Evolutionary conservation across 2,113 vertebrate species (phyloP).

Genomic region (Nerophis ophidion): DNA sequence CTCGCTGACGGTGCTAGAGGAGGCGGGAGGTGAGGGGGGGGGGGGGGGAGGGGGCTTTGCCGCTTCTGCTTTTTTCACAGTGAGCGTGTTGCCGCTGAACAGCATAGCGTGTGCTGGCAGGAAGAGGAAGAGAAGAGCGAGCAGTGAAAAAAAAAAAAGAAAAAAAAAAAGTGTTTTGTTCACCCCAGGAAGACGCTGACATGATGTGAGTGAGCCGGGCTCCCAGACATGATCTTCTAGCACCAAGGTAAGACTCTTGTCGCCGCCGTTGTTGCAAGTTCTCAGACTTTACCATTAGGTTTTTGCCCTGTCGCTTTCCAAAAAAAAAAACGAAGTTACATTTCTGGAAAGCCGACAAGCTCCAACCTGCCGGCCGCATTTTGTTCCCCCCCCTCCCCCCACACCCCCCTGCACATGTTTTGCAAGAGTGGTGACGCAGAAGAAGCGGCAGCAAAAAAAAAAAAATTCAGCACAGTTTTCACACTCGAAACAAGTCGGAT

Average conservation of each 20-base stretch:
- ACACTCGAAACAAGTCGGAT: too few relatives aligned
- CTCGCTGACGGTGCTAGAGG: not conserved
- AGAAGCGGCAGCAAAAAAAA: too few relatives aligned
- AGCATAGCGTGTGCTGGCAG: slow-evolving; percentile 50
- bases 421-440: too few relatives aligned
- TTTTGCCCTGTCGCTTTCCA: not conserved
- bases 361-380: not conserved
- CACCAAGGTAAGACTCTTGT: slow-evolving; percentile 35
- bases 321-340: not conserved
- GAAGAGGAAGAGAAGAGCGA: slow-evolving; percentile 68
- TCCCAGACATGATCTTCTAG: slow-evolving; percentile 51
- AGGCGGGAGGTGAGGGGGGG: not conserved
- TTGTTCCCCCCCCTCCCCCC: too few relatives aligned
- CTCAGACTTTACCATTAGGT: not conserved
- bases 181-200: slow-evolving; percentile 13
- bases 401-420: too few relatives aligned
- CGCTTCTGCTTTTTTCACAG: slow-evolving; percentile 1
- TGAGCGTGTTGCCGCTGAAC: too few relatives aligned
- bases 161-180: not conserved
- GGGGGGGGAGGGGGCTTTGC: too few relatives aligned
- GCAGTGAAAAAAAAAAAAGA: too few relatives aligned
- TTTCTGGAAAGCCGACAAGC: not conserved
- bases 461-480: too few relatives aligned
- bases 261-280: not conserved
- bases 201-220: slow-evolving; percentile 42